Percentiles rank a stretch among this genome's conserved stretches.
Evolutionary conservation across 2,797 vertebrate genomes (phyloP).

Genomic region (Pyrocephalus nanus): DNA sequence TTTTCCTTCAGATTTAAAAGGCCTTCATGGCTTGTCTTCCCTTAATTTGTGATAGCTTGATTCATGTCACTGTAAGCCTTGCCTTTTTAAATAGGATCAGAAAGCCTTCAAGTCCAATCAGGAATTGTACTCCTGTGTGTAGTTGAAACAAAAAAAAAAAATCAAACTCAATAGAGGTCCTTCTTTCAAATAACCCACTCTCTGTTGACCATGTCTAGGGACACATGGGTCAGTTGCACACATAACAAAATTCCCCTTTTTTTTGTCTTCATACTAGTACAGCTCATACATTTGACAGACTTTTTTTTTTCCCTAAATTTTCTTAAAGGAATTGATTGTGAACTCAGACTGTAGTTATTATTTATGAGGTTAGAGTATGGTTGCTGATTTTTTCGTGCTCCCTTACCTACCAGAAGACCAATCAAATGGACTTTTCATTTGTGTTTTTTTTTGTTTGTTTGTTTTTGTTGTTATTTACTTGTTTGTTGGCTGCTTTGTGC

Average conservation of each 20-base stretch:
- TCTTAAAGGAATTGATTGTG: not conserved
- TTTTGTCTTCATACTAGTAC: not conserved
- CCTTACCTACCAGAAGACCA: not conserved
- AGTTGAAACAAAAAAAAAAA: not conserved
- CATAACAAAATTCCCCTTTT: not conserved
- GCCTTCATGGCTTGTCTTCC: not conserved
- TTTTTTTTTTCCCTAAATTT: not conserved
- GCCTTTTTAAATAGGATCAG: not conserved
- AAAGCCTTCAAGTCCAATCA: not conserved
- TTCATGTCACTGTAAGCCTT: not conserved
- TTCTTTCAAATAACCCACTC: not conserved
- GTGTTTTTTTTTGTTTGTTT: too few relatives aligned
- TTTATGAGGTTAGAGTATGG: not conserved
- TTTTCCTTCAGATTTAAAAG: not conserved
- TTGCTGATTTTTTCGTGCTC: not conserved
- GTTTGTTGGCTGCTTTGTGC: not conserved
- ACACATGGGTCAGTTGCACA: not conserved
- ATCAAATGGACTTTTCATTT: not conserved
- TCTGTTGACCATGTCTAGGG: not conserved
- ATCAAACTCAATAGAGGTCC: not conserved
- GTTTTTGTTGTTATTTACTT: not conserved
- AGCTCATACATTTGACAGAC: not conserved
- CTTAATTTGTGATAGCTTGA: not conserved
- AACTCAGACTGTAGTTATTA: not conserved
- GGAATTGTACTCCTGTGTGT: not conserved